Evolutionary conservation across 2,888 invertebrate genomes (phyloP), one percentile per base, ranked within the genome.

Genomic region (Chymomyza caudatula): DNA sequence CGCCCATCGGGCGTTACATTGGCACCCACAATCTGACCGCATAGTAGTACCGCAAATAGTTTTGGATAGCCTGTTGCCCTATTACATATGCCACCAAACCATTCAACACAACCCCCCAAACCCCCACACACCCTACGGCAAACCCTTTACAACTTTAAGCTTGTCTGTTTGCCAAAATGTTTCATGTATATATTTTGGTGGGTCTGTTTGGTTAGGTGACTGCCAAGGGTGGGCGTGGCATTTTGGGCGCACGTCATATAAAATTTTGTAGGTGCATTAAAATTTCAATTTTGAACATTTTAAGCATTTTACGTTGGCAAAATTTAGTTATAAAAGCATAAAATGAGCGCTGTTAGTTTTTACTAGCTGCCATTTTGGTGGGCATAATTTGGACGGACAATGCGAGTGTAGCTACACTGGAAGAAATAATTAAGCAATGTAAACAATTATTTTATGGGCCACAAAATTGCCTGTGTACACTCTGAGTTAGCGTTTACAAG

Each of bases 261-360:
- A 42, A 42, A 57, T 53, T 47, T 42, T 37, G 67, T 60, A 60
- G 72, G 53, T 72, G 76, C 67, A 77, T 76, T 84, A 81, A 81
- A 82, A 85, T 85, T 80, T 85, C 78, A 83, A 85, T 83, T 83
- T 80, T 63, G 64, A 59, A 65, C 72, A 83, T 78, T 83, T 60
- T 75, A 80, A 83, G 75, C 68, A 80, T 67, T 75, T 84, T 80
- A 80, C 60, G 71, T 52, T 54, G 47, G 56, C 71, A 66, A 82
- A 84, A 86, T 85, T 73, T 74, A 80, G 86, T 86, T 80, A 86
- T 84, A 78, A 86, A 84, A 78, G 74, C 74, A 71, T 70, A 63
- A 70, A 73, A 73, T 68, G 67, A 69, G 65, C 63, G 60, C 53
- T 25, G 63, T 63, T 63, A 53, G 59, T 53, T 65, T 63, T 58